A percentile compares a stretch with the other conserved stretches of the same genome.
Conservation (phyloP, 53 echinoderm and acorn worm genomes). For the Glandiceps talaboti region DNA sequence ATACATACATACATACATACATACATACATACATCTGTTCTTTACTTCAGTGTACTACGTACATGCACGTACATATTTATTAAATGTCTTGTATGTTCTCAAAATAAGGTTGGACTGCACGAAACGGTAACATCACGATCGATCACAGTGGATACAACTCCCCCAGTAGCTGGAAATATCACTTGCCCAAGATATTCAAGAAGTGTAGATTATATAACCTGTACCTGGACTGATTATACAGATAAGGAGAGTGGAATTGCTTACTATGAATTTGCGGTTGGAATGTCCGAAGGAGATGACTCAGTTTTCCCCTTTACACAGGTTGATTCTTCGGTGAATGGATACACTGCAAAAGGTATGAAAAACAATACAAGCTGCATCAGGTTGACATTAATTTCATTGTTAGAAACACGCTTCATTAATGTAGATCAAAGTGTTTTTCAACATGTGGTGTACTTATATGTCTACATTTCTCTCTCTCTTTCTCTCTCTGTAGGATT, state of each 20-base stretch:
- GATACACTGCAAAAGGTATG: neutral
- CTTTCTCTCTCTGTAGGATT: neutral
- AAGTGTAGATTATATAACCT: neutral
- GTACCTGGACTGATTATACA: neutral
- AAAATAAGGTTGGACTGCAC: neutral
- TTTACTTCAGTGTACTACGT: too few relatives aligned
- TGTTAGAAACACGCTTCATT: too few relatives aligned
- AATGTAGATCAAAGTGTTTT: too few relatives aligned
- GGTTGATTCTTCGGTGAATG: neutral
- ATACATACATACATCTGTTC: too few relatives aligned
- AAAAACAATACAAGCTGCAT: too few relatives aligned
- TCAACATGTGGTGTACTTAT: too few relatives aligned
- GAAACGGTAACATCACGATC: neutral
- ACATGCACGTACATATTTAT: too few relatives aligned
- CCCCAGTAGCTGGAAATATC: neutral
- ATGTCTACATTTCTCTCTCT: neutral
- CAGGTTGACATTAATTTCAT: too few relatives aligned
- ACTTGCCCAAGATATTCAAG: neutral
- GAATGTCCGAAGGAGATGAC: neutral
- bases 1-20: too few relatives aligned
- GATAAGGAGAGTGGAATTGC: constrained; percentile 2
- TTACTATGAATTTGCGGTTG: neutral
- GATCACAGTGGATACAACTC: neutral
- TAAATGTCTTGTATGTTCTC: too few relatives aligned
- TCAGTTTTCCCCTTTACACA: neutral